These are phyloP conservation scores for Charadrius vociferus DNA, from an alignment of 2,113 vertebrate genomes.

Conservation along the genomic window DNA sequence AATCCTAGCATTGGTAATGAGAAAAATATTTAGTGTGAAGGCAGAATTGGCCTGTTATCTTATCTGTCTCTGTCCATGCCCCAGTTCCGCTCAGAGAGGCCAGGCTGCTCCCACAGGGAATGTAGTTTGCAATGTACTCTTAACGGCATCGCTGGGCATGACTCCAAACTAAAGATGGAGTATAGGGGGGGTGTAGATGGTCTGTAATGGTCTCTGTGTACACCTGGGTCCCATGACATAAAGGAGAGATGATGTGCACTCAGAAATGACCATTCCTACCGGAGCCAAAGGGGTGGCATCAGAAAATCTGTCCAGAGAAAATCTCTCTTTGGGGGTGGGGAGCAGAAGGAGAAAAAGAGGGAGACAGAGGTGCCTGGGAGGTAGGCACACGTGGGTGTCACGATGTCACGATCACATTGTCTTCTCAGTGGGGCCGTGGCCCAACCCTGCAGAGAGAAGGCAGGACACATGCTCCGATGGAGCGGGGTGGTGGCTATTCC, in stretches of 20 bases:
- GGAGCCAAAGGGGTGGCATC: background rate
- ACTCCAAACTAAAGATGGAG: background rate
- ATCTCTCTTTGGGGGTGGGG: accelerated
- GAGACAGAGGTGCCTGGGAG: background rate
- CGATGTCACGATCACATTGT: accelerated
- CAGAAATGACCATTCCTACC: background rate
- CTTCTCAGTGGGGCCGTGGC: accelerated
- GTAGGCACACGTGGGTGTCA: background rate
- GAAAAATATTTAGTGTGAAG: background rate
- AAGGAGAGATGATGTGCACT: background rate
- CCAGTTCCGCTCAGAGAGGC: background rate
- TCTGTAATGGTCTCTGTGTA: background rate
- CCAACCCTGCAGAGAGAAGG: background rate
- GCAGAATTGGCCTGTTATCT: background rate
- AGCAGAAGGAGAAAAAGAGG: background rate
- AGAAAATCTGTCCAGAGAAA: background rate
- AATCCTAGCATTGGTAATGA: background rate
- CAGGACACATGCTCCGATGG: background rate
- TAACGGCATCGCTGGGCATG: background rate
- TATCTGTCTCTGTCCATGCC: background rate
- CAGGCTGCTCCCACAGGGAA: background rate
- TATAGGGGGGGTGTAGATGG: background rate
- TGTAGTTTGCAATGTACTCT: background rate
- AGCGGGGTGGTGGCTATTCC: background rate
- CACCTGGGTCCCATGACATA: background rate